phyloP scores from a whole-genome alignment of 2,113 vertebrate genomes.

The Cololabis saira region DNA sequence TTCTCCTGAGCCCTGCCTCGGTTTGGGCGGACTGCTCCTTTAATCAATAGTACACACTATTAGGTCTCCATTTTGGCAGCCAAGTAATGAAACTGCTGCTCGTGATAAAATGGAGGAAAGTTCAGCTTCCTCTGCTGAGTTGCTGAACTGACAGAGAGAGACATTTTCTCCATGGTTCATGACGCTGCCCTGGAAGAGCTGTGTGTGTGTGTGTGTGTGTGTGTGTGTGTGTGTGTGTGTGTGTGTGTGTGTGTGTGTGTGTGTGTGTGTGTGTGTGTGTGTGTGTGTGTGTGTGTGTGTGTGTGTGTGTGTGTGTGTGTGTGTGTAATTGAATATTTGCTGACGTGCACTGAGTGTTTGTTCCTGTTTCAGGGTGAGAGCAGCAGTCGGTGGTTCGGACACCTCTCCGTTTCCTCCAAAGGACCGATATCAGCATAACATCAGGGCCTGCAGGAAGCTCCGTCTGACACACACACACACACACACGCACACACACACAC shows the following conservation, averaged over 20 bases:
- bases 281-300: conserved; percentile 51
- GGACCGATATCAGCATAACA: conserved; percentile 68
- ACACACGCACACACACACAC: no score
- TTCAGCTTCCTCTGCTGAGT: conserved; percentile 62
- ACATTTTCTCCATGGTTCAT: conserved; percentile 54
- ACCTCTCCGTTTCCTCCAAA: conserved; percentile 49
- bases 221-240: conserved; percentile 52
- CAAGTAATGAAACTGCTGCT: conserved; percentile 74
- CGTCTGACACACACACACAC: conserved; percentile 7
- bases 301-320: conserved; percentile 57
- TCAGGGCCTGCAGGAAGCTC: conserved; percentile 49
- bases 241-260: conserved; percentile 53
- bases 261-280: conserved; percentile 32
- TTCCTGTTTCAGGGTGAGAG: conserved; percentile 64
- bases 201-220: conserved; percentile 21
- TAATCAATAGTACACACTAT: conserved; percentile 70
- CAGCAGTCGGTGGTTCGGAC: conserved; percentile 60
- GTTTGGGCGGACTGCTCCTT: conserved; percentile 56
- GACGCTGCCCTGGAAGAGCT: conserved; percentile 46
- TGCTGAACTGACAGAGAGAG: conserved; percentile 52
- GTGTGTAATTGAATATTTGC: conserved; percentile 73
- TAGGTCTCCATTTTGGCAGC: conserved; percentile 77
- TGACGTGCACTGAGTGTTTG: conserved; percentile 65
- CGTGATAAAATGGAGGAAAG: conserved; percentile 80
- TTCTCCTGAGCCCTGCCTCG: background rate